Base-by-base conservation (phyloP, 2,113 vertebrate species). In the Ornithorhynchus anatinus region DNA sequence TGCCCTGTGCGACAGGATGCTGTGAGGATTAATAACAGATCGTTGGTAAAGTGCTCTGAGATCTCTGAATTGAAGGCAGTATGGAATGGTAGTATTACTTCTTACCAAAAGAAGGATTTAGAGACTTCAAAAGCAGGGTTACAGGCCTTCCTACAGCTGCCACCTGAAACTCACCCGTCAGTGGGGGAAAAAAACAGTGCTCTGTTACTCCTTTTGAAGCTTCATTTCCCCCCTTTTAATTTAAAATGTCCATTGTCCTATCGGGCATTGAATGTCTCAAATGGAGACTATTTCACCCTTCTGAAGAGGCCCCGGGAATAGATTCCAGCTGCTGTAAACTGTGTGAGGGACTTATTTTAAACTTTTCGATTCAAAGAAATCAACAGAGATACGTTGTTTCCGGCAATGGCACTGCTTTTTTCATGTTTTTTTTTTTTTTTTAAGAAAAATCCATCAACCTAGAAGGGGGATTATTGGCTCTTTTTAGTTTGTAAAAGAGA, bases 341-440 rank as follows among this genome's bases (percentile, higher is more conserved):
- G 23, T 48, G 25, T 27, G 10, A 59, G 61, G 80, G 80, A 59
- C 63, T 85, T 80, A n/a, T n/a, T 75, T 75, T 75, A 77, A 69
- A 70, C 69, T 56, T n/a, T n/a, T 14, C 60, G 58, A 61, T 80
- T 78, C 73, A 50, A 27, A 29, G 31, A 50, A 27, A 29, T 16
- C 44, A 50, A 50, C 25, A 17, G 47, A 17, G 2, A 23, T 29
- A 27, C 47, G 25, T 50, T n/a, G 25, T 68, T 2, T 40, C 67
- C 48, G 70, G 75, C 53, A 43, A 69, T 75, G 60, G 59, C 53
- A 72, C 63, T 65, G 14, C 72, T n/a, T n/a, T n/a, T n/a, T n/a
- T 74, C 70, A 77, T 43, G 75, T 50, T 1, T 73, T 69, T 48
- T 57, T 73, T 69, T 48, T 57, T 80, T n/a, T n/a, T n/a, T n/a